Percentiles rank a stretch among this genome's conserved stretches.
phyloP scores from a whole-genome alignment of 2,888 invertebrate species.

The Epistrophe eligans region DNA sequence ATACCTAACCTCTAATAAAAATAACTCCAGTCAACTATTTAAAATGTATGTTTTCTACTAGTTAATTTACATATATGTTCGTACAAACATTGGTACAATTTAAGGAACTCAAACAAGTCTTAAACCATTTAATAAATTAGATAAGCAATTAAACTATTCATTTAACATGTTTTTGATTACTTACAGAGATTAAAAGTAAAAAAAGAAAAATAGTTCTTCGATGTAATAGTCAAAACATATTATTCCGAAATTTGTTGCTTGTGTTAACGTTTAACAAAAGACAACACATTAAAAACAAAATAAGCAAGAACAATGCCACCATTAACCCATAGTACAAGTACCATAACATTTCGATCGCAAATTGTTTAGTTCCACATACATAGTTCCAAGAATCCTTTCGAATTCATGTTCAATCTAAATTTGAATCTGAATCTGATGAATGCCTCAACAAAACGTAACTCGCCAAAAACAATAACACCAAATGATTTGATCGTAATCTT shows the following conservation, averaged over 20 bases:
- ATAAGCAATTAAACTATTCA: background rate
- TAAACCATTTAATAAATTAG: background rate
- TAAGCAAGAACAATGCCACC: conserved; percentile 59
- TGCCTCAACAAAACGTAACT: conserved; percentile 22
- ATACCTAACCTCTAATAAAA: too few relatives aligned
- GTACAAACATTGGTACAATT: too few relatives aligned
- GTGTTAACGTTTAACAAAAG: conserved; percentile 18
- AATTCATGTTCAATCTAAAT: conserved; percentile 48
- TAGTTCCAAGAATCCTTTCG: conserved; percentile 67
- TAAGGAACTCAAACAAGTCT: background rate
- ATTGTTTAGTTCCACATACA: background rate
- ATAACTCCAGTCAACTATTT: too few relatives aligned
- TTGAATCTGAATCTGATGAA: conserved; percentile 32
- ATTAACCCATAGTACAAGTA: conserved; percentile 39
- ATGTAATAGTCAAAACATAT: conserved; percentile 20
- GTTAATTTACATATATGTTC: too few relatives aligned
- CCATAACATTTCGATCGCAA: conserved; percentile 44
- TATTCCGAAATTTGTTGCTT: conserved; percentile 40
- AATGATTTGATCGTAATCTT: conserved; percentile 62
- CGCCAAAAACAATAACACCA: conserved; percentile 53
- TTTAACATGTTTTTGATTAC: background rate
- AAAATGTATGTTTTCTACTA: too few relatives aligned
- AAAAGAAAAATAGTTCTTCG: background rate
- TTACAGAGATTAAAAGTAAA: background rate
- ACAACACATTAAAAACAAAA: conserved; percentile 2